These are phyloP conservation scores for Enteromius thamalakanensis DNA, from an alignment of 2,797 vertebrate genomes.

Conservation along the genomic window DNA sequence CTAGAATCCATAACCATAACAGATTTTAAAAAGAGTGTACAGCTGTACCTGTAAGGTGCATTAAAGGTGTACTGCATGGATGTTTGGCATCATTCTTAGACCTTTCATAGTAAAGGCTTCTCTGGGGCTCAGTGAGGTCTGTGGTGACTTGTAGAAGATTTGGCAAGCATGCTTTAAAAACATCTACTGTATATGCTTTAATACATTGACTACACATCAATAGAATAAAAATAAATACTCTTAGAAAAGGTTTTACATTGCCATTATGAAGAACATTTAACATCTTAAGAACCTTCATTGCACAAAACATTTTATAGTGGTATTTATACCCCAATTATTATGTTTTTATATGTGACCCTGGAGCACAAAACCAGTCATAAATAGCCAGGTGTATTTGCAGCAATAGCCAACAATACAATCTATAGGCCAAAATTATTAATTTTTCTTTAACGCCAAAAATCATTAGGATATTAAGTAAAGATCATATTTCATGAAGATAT, in stretches of 20 bases:
- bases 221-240: neutral
- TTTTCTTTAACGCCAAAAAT: too few relatives aligned
- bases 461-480: too few relatives aligned
- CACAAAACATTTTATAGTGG: neutral
- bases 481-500: too few relatives aligned
- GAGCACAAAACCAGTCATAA: too few relatives aligned
- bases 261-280: neutral
- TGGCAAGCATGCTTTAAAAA: neutral
- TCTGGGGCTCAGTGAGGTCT: neutral
- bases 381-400: too few relatives aligned
- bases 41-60: neutral
- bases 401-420: too few relatives aligned
- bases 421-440: too few relatives aligned
- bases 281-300: neutral
- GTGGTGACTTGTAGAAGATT: neutral
- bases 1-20: neutral
- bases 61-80: neutral
- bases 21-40: neutral
- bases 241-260: neutral
- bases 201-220: neutral
- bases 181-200: neutral
- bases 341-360: too few relatives aligned
- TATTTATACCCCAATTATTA: too few relatives aligned
- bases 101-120: neutral
- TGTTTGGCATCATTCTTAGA: neutral